Percentiles rank a stretch among this genome's conserved stretches.
Conservation (phyloP, 2,888 invertebrate species). For the Serrognathus titanus region DNA sequence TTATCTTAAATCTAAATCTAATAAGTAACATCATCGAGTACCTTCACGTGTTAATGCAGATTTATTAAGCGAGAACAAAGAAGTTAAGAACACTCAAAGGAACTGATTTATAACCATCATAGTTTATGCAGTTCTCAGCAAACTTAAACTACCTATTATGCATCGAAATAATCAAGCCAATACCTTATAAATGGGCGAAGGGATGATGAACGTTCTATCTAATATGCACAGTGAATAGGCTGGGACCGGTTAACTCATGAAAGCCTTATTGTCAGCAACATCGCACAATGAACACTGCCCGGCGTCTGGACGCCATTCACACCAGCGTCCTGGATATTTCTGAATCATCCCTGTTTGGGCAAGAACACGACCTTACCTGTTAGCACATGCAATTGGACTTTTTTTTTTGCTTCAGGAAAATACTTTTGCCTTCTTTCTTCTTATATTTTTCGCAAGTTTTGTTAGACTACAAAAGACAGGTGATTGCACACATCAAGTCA, state of each 20-base stretch:
- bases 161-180: slow-evolving; percentile 30
- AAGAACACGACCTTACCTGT: slow-evolving; percentile 8
- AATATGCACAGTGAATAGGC: slow-evolving; percentile 32
- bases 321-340: slow-evolving; percentile 3
- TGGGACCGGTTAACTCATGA: slow-evolving; percentile 29
- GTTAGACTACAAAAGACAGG: too few species aligned
- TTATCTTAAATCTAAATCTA: too few species aligned
- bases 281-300: slow-evolving; percentile 23
- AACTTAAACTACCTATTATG: slow-evolving; percentile 27
- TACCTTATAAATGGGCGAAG: slow-evolving; percentile 29
- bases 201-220: slow-evolving; percentile 31
- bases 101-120: slow-evolving; percentile 9
- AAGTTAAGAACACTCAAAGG: background rate
- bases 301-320: slow-evolving; percentile 18
- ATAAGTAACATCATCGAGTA: too few species aligned
- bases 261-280: slow-evolving; percentile 23
- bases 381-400: too few species aligned
- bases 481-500: too few species aligned
- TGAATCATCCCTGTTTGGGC: slow-evolving; percentile 5
- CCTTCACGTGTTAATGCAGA: too few species aligned
- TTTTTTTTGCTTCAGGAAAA: too few species aligned
- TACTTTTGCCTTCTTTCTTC: too few species aligned
- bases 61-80: too few species aligned
- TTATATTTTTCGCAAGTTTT: too few species aligned
- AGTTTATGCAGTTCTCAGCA: slow-evolving; percentile 10